These are phyloP conservation scores for Threskiornis aethiopicus DNA, from an alignment of 2,797 vertebrate species.

Conservation along the genomic window DNA sequence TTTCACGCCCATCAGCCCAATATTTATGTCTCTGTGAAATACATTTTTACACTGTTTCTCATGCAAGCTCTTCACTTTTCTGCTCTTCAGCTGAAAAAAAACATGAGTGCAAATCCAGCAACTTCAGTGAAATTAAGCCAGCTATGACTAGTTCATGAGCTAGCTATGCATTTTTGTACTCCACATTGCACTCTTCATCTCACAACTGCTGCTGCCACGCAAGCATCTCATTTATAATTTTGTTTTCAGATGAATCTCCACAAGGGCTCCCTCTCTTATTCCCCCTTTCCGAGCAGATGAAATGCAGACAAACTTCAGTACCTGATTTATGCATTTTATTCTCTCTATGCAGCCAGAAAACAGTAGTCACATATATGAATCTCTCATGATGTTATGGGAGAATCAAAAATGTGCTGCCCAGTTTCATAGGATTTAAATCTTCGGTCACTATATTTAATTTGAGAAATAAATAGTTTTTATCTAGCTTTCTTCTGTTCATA, in stretches of 20 bases:
- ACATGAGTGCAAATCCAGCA: not conserved
- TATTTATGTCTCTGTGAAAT: not conserved
- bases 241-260: not conserved
- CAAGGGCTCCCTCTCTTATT: not conserved
- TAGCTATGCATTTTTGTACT: not conserved
- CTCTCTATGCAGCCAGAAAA: not conserved
- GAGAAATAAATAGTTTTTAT: not conserved
- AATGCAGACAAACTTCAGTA: not conserved
- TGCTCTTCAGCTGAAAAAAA: not conserved
- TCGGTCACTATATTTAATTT: not conserved
- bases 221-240: not conserved
- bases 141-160: not conserved
- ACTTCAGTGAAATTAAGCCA: not conserved
- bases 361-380: not conserved
- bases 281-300: not conserved
- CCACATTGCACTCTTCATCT: not conserved
- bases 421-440: not conserved
- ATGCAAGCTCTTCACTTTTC: not conserved
- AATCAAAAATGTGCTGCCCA: not conserved
- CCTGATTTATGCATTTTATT: not conserved
- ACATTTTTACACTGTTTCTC: not conserved
- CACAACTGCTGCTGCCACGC: not conserved
- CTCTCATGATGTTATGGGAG: not conserved
- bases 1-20: not conserved
- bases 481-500: not conserved